Percentiles rank a stretch among this genome's conserved stretches.
These are phyloP conservation scores for Neodiprion pinetum DNA, from an alignment of 1,140 invertebrate genomes.

Conservation along the genomic window DNA sequence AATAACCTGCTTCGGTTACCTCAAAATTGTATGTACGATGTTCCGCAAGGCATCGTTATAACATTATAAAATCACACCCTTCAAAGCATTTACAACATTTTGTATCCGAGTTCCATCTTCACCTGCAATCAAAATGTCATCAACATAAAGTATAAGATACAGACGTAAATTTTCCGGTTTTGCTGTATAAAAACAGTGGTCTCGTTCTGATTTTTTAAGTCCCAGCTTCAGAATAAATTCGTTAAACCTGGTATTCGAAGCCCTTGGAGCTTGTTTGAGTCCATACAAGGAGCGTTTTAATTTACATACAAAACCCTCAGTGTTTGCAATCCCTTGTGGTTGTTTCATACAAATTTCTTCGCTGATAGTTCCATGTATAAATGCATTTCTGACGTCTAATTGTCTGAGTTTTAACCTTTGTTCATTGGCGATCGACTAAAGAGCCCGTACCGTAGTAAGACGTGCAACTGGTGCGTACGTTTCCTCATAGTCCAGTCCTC, in stretches of 20 bases:
- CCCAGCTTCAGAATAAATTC: slow-evolving; percentile 24
- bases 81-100: background rate
- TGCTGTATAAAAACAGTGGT: slow-evolving; percentile 32
- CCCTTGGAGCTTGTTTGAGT: slow-evolving; percentile 45
- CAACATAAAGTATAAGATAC: background rate
- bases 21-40: no score
- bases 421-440: slow-evolving; percentile 31
- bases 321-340: slow-evolving; percentile 38
- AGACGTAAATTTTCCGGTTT: background rate
- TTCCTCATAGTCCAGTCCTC: slow-evolving; percentile 39
- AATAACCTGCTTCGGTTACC: no score
- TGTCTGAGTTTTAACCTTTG: background rate
- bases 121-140: background rate
- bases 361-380: slow-evolving; percentile 42
- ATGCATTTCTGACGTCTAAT: slow-evolving; percentile 38
- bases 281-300: slow-evolving; percentile 46
- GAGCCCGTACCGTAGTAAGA: slow-evolving; percentile 33
- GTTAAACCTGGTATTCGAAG: slow-evolving; percentile 39
- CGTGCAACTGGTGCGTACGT: slow-evolving; percentile 45
- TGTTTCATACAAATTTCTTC: slow-evolving; percentile 44
- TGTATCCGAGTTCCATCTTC: background rate
- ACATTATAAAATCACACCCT: no score
- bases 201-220: slow-evolving; percentile 27
- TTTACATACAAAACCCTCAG: slow-evolving; percentile 19
- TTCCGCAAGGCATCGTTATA: no score